Percentiles rank a stretch among this genome's conserved stretches.
These are phyloP conservation scores for Atrina japonica DNA, from an alignment of 2,888 invertebrate genomes.

Conservation along the genomic window DNA sequence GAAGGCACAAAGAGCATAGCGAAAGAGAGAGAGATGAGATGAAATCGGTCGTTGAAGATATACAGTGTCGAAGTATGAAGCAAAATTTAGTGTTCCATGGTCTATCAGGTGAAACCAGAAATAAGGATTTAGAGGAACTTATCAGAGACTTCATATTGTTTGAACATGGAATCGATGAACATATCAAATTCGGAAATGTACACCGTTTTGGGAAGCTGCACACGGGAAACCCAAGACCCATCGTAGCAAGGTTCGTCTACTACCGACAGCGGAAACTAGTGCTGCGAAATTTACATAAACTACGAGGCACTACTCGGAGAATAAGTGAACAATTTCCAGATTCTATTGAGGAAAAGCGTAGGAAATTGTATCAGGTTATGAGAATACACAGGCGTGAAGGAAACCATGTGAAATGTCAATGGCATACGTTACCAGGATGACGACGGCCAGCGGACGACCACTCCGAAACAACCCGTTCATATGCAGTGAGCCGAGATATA, in stretches of 20 bases:
- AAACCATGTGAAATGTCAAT: background rate
- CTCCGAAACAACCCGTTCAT: background rate
- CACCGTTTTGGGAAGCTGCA: background rate
- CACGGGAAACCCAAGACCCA: background rate
- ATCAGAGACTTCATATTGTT: slow-evolving; percentile 1
- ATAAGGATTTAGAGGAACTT: no score
- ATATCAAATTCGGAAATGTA: slow-evolving; percentile 3
- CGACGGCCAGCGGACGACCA: background rate
- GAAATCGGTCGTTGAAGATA: no score
- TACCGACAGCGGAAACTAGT: background rate
- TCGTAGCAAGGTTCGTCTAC: background rate
- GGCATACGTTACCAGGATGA: background rate
- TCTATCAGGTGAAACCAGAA: no score
- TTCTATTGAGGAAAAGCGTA: background rate
- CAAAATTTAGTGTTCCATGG: no score
- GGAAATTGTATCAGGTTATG: background rate
- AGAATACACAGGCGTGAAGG: background rate
- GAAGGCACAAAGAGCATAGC: no score
- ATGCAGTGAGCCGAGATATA: background rate
- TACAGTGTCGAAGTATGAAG: no score
- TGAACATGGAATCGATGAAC: background rate
- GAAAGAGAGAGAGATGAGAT: no score
- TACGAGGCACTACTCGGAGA: background rate
- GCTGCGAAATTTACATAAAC: background rate
- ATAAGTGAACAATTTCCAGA: slow-evolving; percentile 3